Evolutionary conservation across 2,888 invertebrate genomes (phyloP), one percentile per base, ranked within the genome.

Genomic region (Apamea epomidion): DNA sequence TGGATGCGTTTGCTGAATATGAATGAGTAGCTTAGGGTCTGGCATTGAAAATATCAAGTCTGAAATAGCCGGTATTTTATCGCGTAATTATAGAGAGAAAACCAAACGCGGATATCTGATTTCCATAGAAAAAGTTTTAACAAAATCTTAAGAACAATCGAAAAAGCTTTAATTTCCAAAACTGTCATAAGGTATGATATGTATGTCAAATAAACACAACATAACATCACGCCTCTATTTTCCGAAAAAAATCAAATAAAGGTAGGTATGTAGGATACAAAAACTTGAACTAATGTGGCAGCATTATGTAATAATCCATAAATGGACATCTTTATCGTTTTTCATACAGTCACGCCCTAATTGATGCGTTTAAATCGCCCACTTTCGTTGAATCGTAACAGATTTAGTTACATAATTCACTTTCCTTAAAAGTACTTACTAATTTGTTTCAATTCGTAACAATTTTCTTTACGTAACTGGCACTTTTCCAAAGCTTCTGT

Each of bases 341-440:
- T 84, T 74, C 67, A 75, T 76, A 77, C 32, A 45, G 75, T 71
- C 81, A 78, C 74, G 74, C 68, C 78, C 78, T 82, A 84, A 78
- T 79, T 68, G 81, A 81, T 86, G 51, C 70, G 42, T 69, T 65
- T 51, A 74, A 81, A n/a, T 81, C 62, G 51, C 72, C 81, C 75
- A 81, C 89, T 85, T 89, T 83, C 75, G 42, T 78, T 71, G 42
- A 78, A 72, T 78, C 76, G 81, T 84, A 84, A 81, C 79, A 81
- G 80, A 76, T 76, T 25, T 67, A 25, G 54, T 83, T 86, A 83
- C 70, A 68, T 78, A 86, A 89, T 74, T 72, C 48, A 79, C 88
- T 84, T 88, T 86, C 86, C 74, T 84, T 83, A 79, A 70, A 79
- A 76, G 69, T 69, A 54, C 77, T 60, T 45, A 62, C 69, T 78